phyloP scores from a whole-genome alignment of 2,797 vertebrate species.

The Pseudocheirus occidentalis region DNA sequence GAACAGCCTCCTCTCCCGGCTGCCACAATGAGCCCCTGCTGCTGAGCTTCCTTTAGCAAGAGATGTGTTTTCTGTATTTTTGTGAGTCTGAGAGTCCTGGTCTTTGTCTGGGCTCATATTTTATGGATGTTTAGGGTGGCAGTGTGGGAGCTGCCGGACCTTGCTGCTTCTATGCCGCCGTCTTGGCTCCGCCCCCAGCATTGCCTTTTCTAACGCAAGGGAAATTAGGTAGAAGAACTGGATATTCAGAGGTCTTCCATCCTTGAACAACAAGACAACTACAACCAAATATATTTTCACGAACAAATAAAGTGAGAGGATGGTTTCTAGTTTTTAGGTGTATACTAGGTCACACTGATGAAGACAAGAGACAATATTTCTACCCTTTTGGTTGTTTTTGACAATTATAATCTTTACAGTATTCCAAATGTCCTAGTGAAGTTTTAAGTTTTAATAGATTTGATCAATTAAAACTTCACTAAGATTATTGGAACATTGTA shows the following conservation, averaged over 20 bases:
- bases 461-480: neutral
- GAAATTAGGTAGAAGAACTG: neutral
- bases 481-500: neutral
- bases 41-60: too few relatives aligned
- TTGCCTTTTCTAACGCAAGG: neutral
- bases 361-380: neutral
- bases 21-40: too few relatives aligned
- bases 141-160: too few relatives aligned
- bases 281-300: neutral
- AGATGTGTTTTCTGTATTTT: too few relatives aligned
- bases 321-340: neutral
- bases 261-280: neutral
- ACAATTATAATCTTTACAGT: neutral
- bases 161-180: too few relatives aligned
- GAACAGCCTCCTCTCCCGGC: too few relatives aligned
- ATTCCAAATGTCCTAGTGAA: neutral
- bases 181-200: too few relatives aligned
- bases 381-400: neutral
- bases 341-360: neutral
- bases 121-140: too few relatives aligned
- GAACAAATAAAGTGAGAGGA: neutral
- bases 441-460: neutral
- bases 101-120: too few relatives aligned
- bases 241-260: neutral
- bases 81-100: too few relatives aligned